A percentile compares a stretch with the other conserved stretches of the same genome.
phyloP scores from a whole-genome alignment of 2,113 vertebrate species.

The Potamarius usumacintae region DNA sequence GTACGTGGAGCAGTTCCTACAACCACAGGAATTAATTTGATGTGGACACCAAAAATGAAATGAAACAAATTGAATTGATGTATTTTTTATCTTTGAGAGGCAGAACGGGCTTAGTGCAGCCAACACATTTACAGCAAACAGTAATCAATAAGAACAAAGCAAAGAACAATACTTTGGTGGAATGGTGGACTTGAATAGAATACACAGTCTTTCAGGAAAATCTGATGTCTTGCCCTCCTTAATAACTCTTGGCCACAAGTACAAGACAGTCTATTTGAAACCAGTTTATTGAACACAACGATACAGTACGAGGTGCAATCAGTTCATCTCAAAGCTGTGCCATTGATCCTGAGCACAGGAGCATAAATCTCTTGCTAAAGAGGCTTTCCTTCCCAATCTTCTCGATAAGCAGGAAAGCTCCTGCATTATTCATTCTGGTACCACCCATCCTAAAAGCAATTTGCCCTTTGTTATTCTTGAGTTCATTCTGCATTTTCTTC shows the following conservation, averaged over 20 bases:
- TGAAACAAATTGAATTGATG: background rate
- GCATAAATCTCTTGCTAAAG: background rate
- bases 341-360: background rate
- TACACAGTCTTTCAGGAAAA: background rate
- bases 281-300: background rate
- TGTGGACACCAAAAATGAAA: background rate
- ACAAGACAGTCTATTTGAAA: background rate
- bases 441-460: background rate
- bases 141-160: background rate
- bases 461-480: background rate
- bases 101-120: background rate
- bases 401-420: background rate
- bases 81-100: background rate
- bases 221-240: background rate
- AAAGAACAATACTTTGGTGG: too few relatives aligned
- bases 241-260: background rate
- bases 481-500: background rate
- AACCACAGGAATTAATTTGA: background rate
- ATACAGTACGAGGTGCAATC: background rate
- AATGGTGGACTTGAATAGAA: background rate
- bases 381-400: slow-evolving; percentile 2
- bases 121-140: background rate
- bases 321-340: background rate
- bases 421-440: slow-evolving; percentile 21
- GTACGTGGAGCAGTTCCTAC: too few relatives aligned